These are phyloP conservation scores for Ceratoteleas bidentatus DNA, from an alignment of 1,140 invertebrate genomes.

Conservation along the genomic window DNA sequence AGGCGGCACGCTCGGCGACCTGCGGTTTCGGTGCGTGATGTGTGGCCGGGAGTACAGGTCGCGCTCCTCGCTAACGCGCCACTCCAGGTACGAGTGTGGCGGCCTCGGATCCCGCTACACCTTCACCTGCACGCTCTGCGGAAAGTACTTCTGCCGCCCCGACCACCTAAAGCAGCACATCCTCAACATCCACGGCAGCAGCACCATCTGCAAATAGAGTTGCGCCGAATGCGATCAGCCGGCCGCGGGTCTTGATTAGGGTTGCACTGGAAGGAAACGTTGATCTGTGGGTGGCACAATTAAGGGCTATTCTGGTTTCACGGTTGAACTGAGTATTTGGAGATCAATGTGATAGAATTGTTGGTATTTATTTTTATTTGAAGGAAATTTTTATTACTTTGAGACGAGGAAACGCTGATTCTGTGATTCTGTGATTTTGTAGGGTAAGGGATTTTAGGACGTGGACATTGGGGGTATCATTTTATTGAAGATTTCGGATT, in stretches of 20 bases:
- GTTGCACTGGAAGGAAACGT: too few relatives aligned
- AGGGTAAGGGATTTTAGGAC: too few relatives aligned
- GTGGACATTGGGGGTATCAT: too few relatives aligned
- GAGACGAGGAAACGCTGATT: too few relatives aligned
- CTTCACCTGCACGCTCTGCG: conserved; percentile 80
- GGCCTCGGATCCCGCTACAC: conserved; percentile 79
- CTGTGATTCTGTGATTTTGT: too few relatives aligned
- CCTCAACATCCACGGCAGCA: conserved; percentile 79
- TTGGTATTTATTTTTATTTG: background rate
- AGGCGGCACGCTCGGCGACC: conserved; percentile 70
- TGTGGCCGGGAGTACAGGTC: conserved; percentile 81
- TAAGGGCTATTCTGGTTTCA: too few relatives aligned
- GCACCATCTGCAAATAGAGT: conserved; percentile 73
- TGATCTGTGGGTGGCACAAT: too few relatives aligned
- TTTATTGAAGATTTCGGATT: too few relatives aligned
- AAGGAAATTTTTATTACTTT: too few relatives aligned
- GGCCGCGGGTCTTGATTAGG: background rate
- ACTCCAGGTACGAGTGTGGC: conserved; percentile 81
- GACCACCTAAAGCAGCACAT: conserved; percentile 81
- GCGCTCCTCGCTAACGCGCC: conserved; percentile 78
- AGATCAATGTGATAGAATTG: background rate
- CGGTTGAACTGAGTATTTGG: too few relatives aligned
- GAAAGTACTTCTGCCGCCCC: conserved; percentile 80
- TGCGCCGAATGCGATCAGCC: background rate
- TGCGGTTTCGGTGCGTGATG: conserved; percentile 80